Base-by-base conservation (phyloP, 2,797 vertebrate genomes). In the Acanthornis magna region DNA sequence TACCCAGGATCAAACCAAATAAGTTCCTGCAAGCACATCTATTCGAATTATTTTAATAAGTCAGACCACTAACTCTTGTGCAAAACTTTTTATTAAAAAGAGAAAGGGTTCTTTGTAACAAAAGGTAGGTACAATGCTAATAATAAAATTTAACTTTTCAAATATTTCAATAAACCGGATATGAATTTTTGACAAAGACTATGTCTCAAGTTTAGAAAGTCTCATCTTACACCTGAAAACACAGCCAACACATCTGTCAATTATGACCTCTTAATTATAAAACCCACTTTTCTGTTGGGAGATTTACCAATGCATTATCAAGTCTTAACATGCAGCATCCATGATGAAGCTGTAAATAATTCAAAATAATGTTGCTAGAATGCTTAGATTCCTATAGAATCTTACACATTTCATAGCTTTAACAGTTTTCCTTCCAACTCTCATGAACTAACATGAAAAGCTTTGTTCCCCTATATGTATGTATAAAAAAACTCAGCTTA, bases 1-100 rank as follows among this genome's bases (percentile, higher is more conserved):
- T 16, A 38, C 9, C n/a, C 74, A 25, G 19, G 11, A 54, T 43
- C 55, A 14, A 34, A 48, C 50, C 51, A n/a, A 26, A 0, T 17
- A 38, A 42, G 19, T 42, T 62, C 25, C 71, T 55, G 21, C 29
- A 63, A 19, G 14, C 32, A 30, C 22, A 36, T 13, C 78, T 48
- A 1, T 20, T 48, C 0, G 0, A 79, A 74, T 20, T 47, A 17
- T 40, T 45, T 68, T 10, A 88, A 5, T 16, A 63, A 75, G 11
- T n/a, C 73, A 83, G 40, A 74, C 75, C 13, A 48, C 54, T 45
- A 38, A 38, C 13, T 61, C 68, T 53, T 92, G 82, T 89, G 79
- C 66, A 96, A 95, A 93, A 88, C 20, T 20, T 75, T 97, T 96
- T 97, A 97, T 92, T 97, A 97, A 96, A 96, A 96, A 93, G 57